Conservation (phyloP, 2,113 vertebrate genomes). For the Heterotilapia buettikoferi region DNA sequence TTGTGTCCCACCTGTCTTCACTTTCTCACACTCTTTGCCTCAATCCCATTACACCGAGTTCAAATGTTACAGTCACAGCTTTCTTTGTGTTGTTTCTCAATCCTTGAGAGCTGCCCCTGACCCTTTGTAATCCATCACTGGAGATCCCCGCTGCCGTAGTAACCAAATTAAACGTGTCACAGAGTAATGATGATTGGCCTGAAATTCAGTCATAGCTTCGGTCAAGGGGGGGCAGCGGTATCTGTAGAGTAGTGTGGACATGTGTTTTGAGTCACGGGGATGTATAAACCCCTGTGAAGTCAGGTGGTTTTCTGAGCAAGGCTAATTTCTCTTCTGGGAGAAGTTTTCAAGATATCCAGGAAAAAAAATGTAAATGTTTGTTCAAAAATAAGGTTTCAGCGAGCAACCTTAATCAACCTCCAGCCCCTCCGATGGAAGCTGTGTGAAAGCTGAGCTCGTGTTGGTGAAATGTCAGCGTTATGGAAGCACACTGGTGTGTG, state of each 20-base stretch:
- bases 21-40: constrained; percentile 44
- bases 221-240: not conserved
- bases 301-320: not conserved
- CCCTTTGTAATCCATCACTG: constrained; percentile 52
- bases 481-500: constrained; percentile 1
- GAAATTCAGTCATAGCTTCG: constrained; percentile 35
- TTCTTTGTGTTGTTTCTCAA: constrained; percentile 52
- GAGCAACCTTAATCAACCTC: not conserved
- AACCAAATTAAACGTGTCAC: constrained; percentile 64
- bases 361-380: not conserved
- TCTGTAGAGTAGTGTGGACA: not conserved
- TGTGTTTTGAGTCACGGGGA: not conserved
- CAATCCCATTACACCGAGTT: constrained; percentile 56
- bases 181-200: constrained; percentile 65
- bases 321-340: not conserved
- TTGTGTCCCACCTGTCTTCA: constrained; percentile 16
- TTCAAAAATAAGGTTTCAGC: not conserved
- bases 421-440: not conserved
- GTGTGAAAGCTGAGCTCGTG: constrained; percentile 5
- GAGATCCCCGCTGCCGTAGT: constrained; percentile 49
- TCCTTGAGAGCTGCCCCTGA: constrained; percentile 34
- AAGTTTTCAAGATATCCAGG: not conserved
- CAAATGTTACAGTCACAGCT: constrained; percentile 40
- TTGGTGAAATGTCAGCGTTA: constrained; percentile 59
- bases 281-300: not conserved